phyloP scores from a whole-genome alignment of 2,113 vertebrate genomes.

The Sardina pilchardus region DNA sequence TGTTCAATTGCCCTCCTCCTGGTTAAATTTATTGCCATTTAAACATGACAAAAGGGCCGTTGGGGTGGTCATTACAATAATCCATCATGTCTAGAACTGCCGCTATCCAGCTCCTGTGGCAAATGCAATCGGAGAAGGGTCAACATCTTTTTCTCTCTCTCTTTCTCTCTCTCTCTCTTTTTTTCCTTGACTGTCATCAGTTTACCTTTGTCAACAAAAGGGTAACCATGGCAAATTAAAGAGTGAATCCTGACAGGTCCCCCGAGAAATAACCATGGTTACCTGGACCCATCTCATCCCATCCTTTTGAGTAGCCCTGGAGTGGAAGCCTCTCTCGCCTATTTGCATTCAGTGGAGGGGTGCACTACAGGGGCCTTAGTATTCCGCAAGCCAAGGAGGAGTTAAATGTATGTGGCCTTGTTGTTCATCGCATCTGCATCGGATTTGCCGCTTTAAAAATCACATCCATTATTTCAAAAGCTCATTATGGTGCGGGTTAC shows the following conservation, averaged over 20 bases:
- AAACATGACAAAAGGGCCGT: conserved; percentile 94
- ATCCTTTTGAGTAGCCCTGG: background rate
- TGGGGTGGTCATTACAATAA: conserved; percentile 92
- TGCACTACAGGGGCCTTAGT: background rate
- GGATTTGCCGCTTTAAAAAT: conserved; percentile 13
- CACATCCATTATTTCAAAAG: conserved; percentile 20
- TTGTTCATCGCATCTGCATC: conserved; percentile 18
- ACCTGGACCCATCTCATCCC: conserved; percentile 11
- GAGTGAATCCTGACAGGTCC: conserved; percentile 45
- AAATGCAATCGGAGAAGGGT: conserved; percentile 96
- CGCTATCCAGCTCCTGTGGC: conserved; percentile 83
- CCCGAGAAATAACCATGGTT: conserved; percentile 5
- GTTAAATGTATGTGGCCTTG: conserved; percentile 15
- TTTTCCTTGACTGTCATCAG: conserved; percentile 83
- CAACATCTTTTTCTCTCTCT: conserved; percentile 88
- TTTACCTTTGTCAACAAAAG: conserved; percentile 95
- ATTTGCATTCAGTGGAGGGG: background rate
- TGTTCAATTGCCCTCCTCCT: conserved; percentile 82
- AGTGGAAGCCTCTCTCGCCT: background rate
- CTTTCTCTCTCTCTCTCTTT: conserved; percentile 63
- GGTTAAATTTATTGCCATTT: conserved; percentile 96
- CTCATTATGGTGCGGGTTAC: background rate
- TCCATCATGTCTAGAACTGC: conserved; percentile 93
- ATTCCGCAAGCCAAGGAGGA: background rate
- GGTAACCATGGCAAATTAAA: conserved; percentile 79